Percentiles rank a stretch among this genome's conserved stretches.
These are phyloP conservation scores for Telmatochromis sp. DNA, from an alignment of 2,113 vertebrate genomes.

Conservation along the genomic window DNA sequence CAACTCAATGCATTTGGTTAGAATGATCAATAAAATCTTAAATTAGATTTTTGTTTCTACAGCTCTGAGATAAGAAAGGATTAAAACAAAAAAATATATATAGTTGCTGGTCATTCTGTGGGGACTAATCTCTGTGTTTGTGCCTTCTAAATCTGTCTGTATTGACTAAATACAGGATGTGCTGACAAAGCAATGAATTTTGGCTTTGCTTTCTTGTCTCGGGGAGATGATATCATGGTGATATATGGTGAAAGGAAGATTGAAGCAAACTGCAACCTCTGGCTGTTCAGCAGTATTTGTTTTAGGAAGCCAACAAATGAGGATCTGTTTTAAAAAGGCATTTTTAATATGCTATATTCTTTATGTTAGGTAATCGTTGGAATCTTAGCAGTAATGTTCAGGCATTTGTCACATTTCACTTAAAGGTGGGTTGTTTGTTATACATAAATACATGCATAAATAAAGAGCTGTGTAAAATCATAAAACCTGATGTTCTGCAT, in stretches of 20 bases:
- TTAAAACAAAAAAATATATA: background rate
- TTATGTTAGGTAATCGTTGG: background rate
- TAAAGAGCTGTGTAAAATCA: background rate
- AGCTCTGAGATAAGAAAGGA: background rate
- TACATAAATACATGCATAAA: background rate
- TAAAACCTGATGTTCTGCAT: background rate
- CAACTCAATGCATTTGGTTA: background rate
- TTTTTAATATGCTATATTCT: background rate
- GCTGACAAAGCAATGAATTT: background rate
- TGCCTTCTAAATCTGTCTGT: background rate
- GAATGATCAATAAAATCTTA: background rate
- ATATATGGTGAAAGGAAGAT: background rate
- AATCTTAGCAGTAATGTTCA: background rate
- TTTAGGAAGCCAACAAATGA: background rate
- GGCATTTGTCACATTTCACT: background rate
- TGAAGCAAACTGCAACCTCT: background rate
- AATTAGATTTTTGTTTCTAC: background rate
- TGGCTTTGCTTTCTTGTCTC: background rate
- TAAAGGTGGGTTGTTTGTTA: background rate
- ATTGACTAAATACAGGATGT: background rate
- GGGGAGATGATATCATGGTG: background rate
- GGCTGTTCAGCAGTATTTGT: background rate
- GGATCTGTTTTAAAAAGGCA: background rate
- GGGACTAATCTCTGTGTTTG: background rate
- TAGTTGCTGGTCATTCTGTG: background rate